Evolutionary conservation across 2,888 invertebrate species (phyloP), one percentile per base, ranked within the genome.

Genomic region (Cataglyphis cursor): DNA sequence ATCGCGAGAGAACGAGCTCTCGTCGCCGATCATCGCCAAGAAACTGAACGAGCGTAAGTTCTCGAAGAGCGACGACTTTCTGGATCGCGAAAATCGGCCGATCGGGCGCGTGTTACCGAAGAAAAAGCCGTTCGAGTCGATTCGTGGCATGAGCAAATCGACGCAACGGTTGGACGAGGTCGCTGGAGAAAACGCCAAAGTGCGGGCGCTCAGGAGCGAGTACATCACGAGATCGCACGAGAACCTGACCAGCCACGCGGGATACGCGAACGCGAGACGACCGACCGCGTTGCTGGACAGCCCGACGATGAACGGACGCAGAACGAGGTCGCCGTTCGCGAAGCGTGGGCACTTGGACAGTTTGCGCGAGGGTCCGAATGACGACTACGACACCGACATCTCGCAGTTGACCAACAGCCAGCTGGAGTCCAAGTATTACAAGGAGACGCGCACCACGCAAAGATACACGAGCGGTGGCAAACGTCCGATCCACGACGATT

Each of bases 301-400:
- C 21, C 89, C 89, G 10, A 51, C 83, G 66, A 85, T 89, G 18
- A 91, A 90, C n/a, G 91, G 87, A 0, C 88, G 92, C 31, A 92
- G 92, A 10, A 92, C 92, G 21, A 85, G 91, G 10, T 89, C 90
- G 3, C 90, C 90, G 4, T 90, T 93, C 72, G 66, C 89, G 10
- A 92, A 93, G 41, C 78, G 85, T 35, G 35, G 35, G 15, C 88
- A 90, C 18, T 76, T 94, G 48, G 92, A 93, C 41, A 92, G 93
- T 48, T 85, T 93, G 3, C 88, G 92, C 18, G 94, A 94, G 51
- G 92, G 92, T 4, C 93, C 93, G 0, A 93, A 93, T 81, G 94
- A 94, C 85, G 94, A 94, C 31, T 94, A 94, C 86, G 94, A 94
- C 81, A 94, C 94, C n/a, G 94, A 94, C 59, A 94, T 94, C 65